phyloP scores from a whole-genome alignment of 2,797 vertebrate genomes.

The Oryzias dopingdopingensis region DNA sequence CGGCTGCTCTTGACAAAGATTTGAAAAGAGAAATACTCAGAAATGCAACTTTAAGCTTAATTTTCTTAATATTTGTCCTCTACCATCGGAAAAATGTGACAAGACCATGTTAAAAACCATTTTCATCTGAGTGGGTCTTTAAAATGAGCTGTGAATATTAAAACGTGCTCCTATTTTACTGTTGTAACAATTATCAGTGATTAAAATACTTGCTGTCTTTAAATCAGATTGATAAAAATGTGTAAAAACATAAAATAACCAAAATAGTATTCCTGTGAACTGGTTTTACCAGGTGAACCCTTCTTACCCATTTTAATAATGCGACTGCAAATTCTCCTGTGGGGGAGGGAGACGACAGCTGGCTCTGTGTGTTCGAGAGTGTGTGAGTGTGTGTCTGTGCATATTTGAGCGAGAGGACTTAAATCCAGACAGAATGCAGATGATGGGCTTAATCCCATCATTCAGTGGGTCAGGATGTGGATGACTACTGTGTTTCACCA shows the following conservation, averaged over 20 bases:
- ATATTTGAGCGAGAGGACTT: slow-evolving; percentile 30
- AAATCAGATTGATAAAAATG: too few species aligned
- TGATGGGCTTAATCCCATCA: slow-evolving; percentile 69
- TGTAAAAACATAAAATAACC: slow-evolving; percentile 6
- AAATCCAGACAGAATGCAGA: slow-evolving; percentile 58
- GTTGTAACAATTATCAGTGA: too few species aligned
- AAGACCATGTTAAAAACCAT: too few species aligned
- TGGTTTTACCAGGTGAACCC: slow-evolving; percentile 32
- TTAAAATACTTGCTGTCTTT: too few species aligned
- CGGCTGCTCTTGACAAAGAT: too few species aligned
- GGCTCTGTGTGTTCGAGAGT: slow-evolving; percentile 36
- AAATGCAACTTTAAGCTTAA: too few species aligned
- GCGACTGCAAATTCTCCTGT: slow-evolving; percentile 26
- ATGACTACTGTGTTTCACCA: slow-evolving; percentile 41
- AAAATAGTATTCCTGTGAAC: slow-evolving; percentile 23
- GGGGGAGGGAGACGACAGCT: slow-evolving; percentile 60
- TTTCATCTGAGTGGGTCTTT: too few species aligned
- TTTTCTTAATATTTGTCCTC: too few species aligned
- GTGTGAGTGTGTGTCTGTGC: slow-evolving; percentile 21
- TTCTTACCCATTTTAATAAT: slow-evolving; percentile 36
- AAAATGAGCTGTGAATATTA: too few species aligned
- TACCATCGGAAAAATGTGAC: too few species aligned
- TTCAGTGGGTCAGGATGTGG: slow-evolving; percentile 68
- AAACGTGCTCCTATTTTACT: too few species aligned
- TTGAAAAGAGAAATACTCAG: too few species aligned